Evolutionary conservation across 2,113 vertebrate species (phyloP).

Genomic region (Ornithorhynchus anatinus): DNA sequence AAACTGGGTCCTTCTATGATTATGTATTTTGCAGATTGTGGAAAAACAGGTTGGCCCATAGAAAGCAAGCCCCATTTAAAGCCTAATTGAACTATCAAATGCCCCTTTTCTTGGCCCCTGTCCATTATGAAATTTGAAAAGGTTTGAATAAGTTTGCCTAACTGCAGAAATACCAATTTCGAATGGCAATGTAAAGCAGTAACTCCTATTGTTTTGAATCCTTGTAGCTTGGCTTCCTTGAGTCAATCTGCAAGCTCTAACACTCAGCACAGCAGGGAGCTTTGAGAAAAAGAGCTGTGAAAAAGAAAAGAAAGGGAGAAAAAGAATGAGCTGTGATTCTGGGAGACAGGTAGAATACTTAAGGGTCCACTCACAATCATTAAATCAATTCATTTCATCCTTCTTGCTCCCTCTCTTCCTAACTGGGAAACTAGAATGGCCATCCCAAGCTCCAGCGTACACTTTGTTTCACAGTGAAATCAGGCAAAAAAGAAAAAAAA

Average conservation of each 20-base stretch:
- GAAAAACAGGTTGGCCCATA: too few relatives aligned
- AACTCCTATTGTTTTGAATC: not conserved
- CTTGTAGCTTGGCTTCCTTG: not conserved
- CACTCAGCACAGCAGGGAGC: not conserved
- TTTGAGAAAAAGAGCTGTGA: too few relatives aligned
- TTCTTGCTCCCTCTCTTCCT: not conserved
- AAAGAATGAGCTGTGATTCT: too few relatives aligned
- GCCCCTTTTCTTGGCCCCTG: not conserved
- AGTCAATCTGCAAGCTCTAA: not conserved
- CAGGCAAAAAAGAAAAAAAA: not conserved
- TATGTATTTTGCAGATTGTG: too few relatives aligned
- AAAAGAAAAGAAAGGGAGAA: too few relatives aligned
- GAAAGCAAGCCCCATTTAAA: too few relatives aligned
- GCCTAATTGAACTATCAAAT: too few relatives aligned
- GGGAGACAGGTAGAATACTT: not conserved
- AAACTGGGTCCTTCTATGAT: too few relatives aligned
- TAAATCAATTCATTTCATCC: not conserved
- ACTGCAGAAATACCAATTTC: not conserved
- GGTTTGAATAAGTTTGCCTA: not conserved
- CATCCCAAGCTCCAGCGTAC: not conserved
- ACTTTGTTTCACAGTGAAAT: not conserved
- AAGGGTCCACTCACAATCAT: not conserved
- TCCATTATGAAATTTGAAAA: not conserved
- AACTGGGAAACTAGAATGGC: not conserved
- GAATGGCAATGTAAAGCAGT: fast-evolving